These are phyloP conservation scores for Meloidogyne exigua DNA, from an alignment of 1,140 invertebrate species.

Conservation along the genomic window DNA sequence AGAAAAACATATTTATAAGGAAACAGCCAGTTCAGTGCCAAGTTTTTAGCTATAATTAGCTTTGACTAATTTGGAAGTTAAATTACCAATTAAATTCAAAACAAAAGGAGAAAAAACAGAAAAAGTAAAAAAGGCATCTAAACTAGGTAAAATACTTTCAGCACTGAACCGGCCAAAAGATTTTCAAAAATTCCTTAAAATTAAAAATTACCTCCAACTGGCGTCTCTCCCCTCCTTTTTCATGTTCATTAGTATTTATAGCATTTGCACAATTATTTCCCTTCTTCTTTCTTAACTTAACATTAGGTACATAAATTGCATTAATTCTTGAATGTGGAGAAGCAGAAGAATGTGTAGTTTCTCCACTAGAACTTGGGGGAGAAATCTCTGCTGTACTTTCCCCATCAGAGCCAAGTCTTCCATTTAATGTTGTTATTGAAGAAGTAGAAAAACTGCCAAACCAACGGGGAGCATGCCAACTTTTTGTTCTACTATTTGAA, in stretches of 20 bases:
- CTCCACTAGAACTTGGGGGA: slow-evolving; percentile 61
- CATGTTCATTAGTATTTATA: slow-evolving; percentile 35
- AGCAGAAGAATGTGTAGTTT: slow-evolving; percentile 11
- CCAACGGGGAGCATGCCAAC: slow-evolving; percentile 26
- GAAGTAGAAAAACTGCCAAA: slow-evolving; percentile 15
- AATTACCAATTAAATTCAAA: no score
- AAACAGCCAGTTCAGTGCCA: no score
- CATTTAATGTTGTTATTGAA: background rate
- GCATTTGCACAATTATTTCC: slow-evolving; percentile 1
- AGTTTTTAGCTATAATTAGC: no score
- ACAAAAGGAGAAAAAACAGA: no score
- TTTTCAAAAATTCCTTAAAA: no score
- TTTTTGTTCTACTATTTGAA: slow-evolving; percentile 18
- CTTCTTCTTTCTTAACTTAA: slow-evolving; percentile 61
- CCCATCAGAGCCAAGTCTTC: slow-evolving; percentile 63
- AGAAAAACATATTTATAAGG: background rate
- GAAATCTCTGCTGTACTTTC: slow-evolving; percentile 64
- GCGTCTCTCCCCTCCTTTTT: slow-evolving; percentile 65
- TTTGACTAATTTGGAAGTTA: no score
- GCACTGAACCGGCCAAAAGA: no score
- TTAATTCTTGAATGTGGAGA: background rate
- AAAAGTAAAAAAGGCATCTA: no score
- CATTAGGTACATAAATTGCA: slow-evolving; percentile 54
- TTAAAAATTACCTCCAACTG: background rate
- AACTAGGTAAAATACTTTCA: no score